Conservation (phyloP, 2,113 vertebrate species). For the Gopherus flavomarginatus region DNA sequence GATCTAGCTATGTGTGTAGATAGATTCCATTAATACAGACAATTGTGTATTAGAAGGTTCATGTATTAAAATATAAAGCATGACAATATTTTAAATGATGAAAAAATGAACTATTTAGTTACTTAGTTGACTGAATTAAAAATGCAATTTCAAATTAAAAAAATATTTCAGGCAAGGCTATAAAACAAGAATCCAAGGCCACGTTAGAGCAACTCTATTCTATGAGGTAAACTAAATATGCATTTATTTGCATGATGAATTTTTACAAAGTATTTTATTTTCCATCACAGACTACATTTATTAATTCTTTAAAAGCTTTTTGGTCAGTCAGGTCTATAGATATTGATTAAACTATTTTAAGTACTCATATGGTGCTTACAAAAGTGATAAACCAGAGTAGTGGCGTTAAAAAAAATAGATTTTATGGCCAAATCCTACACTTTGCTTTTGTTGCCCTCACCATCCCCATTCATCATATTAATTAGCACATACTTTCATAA, state of each 20-base stretch:
- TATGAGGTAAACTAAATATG: accelerated
- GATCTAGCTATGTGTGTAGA: not conserved
- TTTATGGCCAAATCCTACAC: not conserved
- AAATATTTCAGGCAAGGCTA: not conserved
- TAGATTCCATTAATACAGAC: not conserved
- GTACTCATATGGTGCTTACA: not conserved
- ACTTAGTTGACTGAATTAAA: not conserved
- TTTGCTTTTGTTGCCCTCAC: not conserved
- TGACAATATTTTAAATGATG: not conserved
- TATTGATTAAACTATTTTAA: not conserved
- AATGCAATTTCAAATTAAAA: not conserved
- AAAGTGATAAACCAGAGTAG: not conserved
- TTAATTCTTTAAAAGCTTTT: not conserved
- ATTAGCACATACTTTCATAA: not conserved
- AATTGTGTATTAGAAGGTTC: not conserved
- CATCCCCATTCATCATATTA: not conserved
- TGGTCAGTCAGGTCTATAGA: not conserved
- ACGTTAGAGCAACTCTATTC: not conserved
- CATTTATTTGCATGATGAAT: not conserved
- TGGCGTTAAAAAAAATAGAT: not conserved
- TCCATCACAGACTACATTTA: not conserved
- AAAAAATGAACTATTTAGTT: not conserved
- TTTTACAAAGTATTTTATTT: not conserved
- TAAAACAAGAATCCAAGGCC: not conserved
- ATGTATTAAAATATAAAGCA: not conserved